Evolutionary conservation across 2,888 invertebrate species (phyloP).

Genomic region (Deroplatys truncata): DNA sequence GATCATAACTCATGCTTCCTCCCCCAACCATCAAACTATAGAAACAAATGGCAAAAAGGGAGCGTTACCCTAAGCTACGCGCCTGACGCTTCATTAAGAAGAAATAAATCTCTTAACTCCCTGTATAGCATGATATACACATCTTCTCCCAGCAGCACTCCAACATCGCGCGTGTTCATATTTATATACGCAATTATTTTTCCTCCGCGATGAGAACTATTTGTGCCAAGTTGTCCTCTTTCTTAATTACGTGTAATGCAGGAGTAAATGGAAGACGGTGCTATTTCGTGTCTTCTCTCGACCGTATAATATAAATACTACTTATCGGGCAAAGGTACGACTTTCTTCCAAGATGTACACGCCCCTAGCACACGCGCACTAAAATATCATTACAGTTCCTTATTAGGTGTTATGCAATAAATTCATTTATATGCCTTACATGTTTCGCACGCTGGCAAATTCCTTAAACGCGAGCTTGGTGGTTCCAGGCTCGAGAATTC

Average conservation of each 20-base stretch:
- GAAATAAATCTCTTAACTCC: not conserved
- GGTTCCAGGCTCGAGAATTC: not conserved
- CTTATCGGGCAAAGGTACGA: not conserved
- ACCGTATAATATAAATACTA: not conserved
- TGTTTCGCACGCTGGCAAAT: not conserved
- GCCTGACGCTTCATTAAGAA: not conserved
- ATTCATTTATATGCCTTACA: conserved; percentile 3
- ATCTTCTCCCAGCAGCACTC: not conserved
- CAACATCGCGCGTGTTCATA: not conserved
- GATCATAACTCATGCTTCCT: not conserved
- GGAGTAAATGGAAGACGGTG: not conserved
- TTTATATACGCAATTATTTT: not conserved
- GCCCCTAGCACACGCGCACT: not conserved
- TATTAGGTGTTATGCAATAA: conserved; percentile 4
- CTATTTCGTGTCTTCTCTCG: not conserved
- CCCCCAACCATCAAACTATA: not conserved
- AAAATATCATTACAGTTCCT: conserved; percentile 9
- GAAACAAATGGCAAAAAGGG: not conserved
- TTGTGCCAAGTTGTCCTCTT: not conserved
- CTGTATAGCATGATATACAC: not conserved
- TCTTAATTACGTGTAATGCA: not conserved
- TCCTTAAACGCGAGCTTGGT: not conserved
- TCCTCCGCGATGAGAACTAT: not conserved
- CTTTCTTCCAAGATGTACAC: not conserved
- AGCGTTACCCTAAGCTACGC: not conserved